A percentile compares a stretch with the other conserved stretches of the same genome.
phyloP scores from a whole-genome alignment of 2,888 invertebrate genomes.

The Drosophila sordidula region DNA sequence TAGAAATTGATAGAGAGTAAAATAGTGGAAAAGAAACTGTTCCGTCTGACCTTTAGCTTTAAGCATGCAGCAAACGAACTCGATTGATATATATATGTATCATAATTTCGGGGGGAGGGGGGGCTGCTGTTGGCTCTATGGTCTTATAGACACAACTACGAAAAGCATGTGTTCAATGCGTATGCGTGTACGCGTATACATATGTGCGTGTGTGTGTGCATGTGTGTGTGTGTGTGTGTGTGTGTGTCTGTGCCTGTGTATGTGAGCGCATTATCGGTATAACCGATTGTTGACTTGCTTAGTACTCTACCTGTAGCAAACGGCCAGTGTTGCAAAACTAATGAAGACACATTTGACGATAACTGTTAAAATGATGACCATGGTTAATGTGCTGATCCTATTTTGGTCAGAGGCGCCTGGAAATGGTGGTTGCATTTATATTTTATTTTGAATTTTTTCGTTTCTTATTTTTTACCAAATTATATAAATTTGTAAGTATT shows the following conservation, averaged over 20 bases:
- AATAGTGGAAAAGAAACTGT: slow-evolving; percentile 7
- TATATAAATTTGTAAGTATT: neutral
- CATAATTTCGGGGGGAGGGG: neutral
- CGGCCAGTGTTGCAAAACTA: slow-evolving; percentile 97
- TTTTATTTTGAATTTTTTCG: slow-evolving; percentile 12
- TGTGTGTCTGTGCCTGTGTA: slow-evolving; percentile 31
- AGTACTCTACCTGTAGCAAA: slow-evolving; percentile 95
- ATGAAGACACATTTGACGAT: slow-evolving; percentile 97
- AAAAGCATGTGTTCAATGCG: slow-evolving; percentile 8
- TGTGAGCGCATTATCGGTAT: slow-evolving; percentile 39
- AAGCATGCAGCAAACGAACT: slow-evolving; percentile 38
- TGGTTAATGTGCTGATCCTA: slow-evolving; percentile 94
- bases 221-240: slow-evolving; percentile 12
- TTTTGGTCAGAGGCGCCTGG: slow-evolving; percentile 91
- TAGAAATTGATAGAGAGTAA: neutral
- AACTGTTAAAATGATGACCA: slow-evolving; percentile 96
- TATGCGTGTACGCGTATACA: slow-evolving; percentile 10
- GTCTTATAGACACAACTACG: slow-evolving; percentile 3
- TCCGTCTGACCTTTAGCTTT: slow-evolving; percentile 39
- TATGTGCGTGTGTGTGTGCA: slow-evolving; percentile 12
- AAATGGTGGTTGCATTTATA: slow-evolving; percentile 80
- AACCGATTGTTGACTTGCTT: slow-evolving; percentile 77
- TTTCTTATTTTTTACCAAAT: slow-evolving; percentile 26
- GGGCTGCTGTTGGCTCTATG: slow-evolving; percentile 6
- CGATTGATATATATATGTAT: slow-evolving; percentile 4